Evolutionary conservation across 2,888 invertebrate genomes (phyloP).

Genomic region (Zygothrica quintamaculata): DNA sequence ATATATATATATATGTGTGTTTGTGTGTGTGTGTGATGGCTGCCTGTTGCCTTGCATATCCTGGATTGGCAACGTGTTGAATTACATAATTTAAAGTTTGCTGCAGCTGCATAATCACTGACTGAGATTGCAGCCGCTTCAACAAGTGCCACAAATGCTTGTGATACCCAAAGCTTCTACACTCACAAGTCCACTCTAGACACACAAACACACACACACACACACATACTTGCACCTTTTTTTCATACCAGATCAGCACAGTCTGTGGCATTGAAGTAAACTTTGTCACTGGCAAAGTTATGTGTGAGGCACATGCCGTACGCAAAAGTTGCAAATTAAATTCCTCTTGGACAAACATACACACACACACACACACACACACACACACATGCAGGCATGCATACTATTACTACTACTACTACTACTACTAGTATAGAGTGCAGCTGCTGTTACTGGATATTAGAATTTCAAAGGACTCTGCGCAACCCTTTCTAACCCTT

Average conservation of each 20-base stretch:
- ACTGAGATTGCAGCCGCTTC: conserved; percentile 60
- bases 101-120: conserved; percentile 63
- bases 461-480: conserved; percentile 1
- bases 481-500: conserved; percentile 31
- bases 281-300: conserved; percentile 61
- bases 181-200: conserved; percentile 22
- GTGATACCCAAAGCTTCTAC: conserved; percentile 4
- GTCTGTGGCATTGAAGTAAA: conserved; percentile 47
- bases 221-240: conserved; percentile 5
- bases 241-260: conserved; percentile 64
- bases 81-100: conserved; percentile 79
- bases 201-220: conserved; percentile 25
- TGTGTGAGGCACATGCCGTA: conserved; percentile 62
- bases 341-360: conserved; percentile 61
- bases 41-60: conserved; percentile 51
- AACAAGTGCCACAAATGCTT: conserved; percentile 66
- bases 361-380: conserved; percentile 23
- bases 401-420: too few relatives aligned
- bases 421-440: too few relatives aligned
- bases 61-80: conserved; percentile 67
- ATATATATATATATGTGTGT: conserved; percentile 13
- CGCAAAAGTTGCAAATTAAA: conserved; percentile 77
- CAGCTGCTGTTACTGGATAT: conserved; percentile 36
- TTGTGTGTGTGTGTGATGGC: conserved; percentile 22
- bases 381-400: conserved; percentile 17